A percentile compares a stretch with the other conserved stretches of the same genome.
phyloP scores from a whole-genome alignment of 2,113 vertebrate genomes.

The Agapornis roseicollis region DNA sequence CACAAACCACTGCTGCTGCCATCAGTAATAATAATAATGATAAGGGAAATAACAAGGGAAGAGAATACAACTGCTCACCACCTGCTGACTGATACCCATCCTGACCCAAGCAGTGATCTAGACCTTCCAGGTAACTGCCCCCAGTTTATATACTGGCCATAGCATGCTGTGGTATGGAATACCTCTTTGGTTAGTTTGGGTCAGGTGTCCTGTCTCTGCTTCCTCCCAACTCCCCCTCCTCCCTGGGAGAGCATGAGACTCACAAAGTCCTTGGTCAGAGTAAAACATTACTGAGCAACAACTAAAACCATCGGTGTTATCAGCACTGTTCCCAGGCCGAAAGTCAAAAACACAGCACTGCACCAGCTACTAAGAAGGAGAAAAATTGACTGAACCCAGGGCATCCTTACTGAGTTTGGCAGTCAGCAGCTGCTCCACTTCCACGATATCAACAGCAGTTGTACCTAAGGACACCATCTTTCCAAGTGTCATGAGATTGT shows the following conservation, averaged over 20 bases:
- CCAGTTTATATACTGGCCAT: not conserved
- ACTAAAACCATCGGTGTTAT: not conserved
- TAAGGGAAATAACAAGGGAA: not conserved
- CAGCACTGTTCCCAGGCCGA: not conserved
- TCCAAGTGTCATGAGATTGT: not conserved
- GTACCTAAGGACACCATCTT: not conserved
- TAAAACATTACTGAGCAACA: not conserved
- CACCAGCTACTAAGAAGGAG: not conserved
- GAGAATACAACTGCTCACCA: not conserved
- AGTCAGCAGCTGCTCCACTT: not conserved
- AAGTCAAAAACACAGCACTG: not conserved
- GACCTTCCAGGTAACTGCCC: not conserved
- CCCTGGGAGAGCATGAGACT: no score
- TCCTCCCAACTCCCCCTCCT: not conserved
- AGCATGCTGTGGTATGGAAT: not conserved
- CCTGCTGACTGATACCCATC: not conserved
- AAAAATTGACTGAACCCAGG: not conserved
- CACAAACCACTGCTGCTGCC: not conserved
- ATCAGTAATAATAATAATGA: not conserved
- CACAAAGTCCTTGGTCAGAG: not conserved
- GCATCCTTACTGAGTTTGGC: not conserved
- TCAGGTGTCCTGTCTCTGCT: not conserved
- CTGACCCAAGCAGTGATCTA: not conserved
- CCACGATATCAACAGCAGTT: not conserved
- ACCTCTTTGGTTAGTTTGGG: not conserved